Base-by-base conservation (phyloP, 2,797 vertebrate genomes). In the Platalea minor region DNA sequence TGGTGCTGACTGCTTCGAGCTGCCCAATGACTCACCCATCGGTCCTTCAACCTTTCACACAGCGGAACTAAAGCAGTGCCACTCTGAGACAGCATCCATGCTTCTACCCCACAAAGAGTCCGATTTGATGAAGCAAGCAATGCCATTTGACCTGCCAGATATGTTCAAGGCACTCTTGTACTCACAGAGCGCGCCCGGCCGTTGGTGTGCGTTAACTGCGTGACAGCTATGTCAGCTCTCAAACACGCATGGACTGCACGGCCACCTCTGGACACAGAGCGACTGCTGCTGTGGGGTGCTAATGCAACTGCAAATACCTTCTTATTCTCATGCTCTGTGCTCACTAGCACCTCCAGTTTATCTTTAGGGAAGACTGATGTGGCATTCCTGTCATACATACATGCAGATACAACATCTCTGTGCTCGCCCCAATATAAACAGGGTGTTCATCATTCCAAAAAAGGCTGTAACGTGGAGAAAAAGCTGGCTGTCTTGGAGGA, bases 71-170 rank as follows among this genome's bases (percentile, higher is more conserved):
- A 48, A n/a, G 35, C 56, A 37, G 16, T 1, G 35, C 43, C 14
- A 7, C 18, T 14, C 1, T 0, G 18, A 74, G 41, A 54, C 18
- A 43, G 61, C 29, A 14, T 25, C 35, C 45, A 15, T 0, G 0
- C 33, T 69, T 54, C 50, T 29, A 31, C 6, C 28, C 15, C 3
- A 1, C 8, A 28, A 28, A 48, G 28, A 0, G 13, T 14, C 29
- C 12, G 13, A 45, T 39, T 6, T 25, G 48, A 33, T 0, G 1
- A 54, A 37, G 63, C 45, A 39, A 50, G n/a, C n/a, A 24, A 13
- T 1, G 33, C 28, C 3, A 10, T 50, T 6, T 28, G 29, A 63
- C 23, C n/a, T n/a, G n/a, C 9, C 43, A 43, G 31, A 8, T 7
- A 5, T 1, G 39, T 17, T 46, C 18, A 21, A 33, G 57, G 57